Percentiles rank a stretch among this genome's conserved stretches.
Evolutionary conservation across 2,888 invertebrate genomes (phyloP).

Genomic region (Sabatieria punctata): DNA sequence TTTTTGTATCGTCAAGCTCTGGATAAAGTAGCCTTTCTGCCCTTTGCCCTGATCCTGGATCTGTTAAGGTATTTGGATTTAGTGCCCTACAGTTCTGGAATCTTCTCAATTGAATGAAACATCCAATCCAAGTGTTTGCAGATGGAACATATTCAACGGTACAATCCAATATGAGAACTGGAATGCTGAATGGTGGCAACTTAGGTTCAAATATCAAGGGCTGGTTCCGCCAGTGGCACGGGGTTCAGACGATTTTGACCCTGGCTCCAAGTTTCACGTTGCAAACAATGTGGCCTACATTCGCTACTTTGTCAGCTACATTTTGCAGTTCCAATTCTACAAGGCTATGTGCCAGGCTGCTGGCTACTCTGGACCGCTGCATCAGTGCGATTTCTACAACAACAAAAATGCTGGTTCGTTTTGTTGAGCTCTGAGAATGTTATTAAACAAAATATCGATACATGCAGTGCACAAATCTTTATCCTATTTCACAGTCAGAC

Average conservation of each 20-base stretch:
- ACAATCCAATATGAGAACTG: conserved; percentile 52
- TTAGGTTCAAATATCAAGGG: conserved; percentile 36
- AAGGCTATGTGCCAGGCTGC: conserved; percentile 61
- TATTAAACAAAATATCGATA: too few relatives aligned
- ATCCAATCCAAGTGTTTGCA: conserved; percentile 50
- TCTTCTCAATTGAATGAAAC: too few relatives aligned
- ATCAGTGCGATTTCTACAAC: conserved; percentile 77
- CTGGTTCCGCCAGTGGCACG: conserved; percentile 3
- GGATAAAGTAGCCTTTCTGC: conserved; percentile 65
- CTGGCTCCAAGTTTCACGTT: conserved; percentile 9
- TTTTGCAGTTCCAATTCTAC: conserved; percentile 83
- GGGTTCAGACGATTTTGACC: conserved; percentile 13
- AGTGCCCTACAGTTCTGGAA: too few relatives aligned
- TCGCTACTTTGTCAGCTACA: conserved; percentile 77
- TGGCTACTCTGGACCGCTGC: conserved; percentile 56
- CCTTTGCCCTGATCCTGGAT: conserved; percentile 65
- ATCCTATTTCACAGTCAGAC: too few relatives aligned
- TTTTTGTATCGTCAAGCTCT: conserved; percentile 64
- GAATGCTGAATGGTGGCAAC: conserved; percentile 72
- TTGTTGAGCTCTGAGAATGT: too few relatives aligned
- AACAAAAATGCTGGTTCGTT: conserved; percentile 76
- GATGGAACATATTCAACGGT: conserved; percentile 66
- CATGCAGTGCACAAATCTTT: too few relatives aligned
- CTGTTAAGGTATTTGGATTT: too few relatives aligned
- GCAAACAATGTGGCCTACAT: background rate